A percentile compares a stretch with the other conserved stretches of the same genome.
Evolutionary conservation across 2,888 invertebrate genomes (phyloP).

Genomic region (Aphelenchoides bicaudatus): DNA sequence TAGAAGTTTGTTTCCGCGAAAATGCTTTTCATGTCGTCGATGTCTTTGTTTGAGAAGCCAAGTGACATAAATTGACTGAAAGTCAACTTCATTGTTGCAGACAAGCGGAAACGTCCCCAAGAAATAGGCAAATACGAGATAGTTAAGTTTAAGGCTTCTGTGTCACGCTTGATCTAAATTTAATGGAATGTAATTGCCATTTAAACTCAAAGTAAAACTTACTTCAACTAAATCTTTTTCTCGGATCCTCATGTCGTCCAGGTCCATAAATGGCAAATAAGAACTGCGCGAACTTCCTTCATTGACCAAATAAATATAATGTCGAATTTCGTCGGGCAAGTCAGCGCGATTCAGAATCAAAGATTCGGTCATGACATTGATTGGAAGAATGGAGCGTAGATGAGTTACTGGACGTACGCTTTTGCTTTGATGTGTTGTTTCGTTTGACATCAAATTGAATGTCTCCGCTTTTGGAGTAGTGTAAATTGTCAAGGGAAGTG

Average conservation of each 20-base stretch:
- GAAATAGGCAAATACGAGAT: conserved; percentile 46
- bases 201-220: background rate
- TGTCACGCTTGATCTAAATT: conserved; percentile 24
- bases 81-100: conserved; percentile 61
- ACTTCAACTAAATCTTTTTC: conserved; percentile 70
- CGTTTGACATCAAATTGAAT: conserved; percentile 41
- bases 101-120: conserved; percentile 61
- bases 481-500: conserved; percentile 5
- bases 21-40: conserved; percentile 82
- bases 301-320: conserved; percentile 18
- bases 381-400: conserved; percentile 56
- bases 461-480: conserved; percentile 57
- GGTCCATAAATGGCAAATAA: conserved; percentile 78
- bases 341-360: conserved; percentile 53
- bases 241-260: conserved; percentile 78
- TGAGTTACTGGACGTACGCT: conserved; percentile 52
- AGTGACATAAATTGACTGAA: conserved; percentile 63
- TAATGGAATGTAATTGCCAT: background rate
- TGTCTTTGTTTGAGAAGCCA: conserved; percentile 85
- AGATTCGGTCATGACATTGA: conserved; percentile 59
- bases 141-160: conserved; percentile 37
- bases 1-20: conserved; percentile 92
- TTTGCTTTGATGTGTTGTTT: conserved; percentile 12
- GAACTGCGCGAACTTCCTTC: background rate
- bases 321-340: conserved; percentile 56